Base-by-base conservation (phyloP, 2,888 invertebrate genomes). In the Chaitophorus viminalis region DNA sequence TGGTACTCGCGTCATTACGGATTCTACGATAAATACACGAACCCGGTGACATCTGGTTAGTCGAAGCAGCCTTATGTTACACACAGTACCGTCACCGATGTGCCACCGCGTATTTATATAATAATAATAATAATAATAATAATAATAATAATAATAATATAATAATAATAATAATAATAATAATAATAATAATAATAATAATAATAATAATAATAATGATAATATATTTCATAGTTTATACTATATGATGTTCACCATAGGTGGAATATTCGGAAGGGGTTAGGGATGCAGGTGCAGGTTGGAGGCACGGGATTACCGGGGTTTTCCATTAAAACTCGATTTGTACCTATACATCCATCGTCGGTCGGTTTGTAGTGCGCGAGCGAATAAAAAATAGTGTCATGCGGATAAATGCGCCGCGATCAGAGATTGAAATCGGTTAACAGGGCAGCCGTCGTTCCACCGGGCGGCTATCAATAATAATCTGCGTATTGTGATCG, bases 381-480 rank as follows among this genome's bases (percentile, higher is more conserved):
- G n/a, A 46, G 1, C 60, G 60, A 5, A 33, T 25, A 21, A n/a
- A 33, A 31, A 60, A 60, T 21, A 33, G 54, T 60, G 33, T 60
- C 33, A 33, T 33, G n/a, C n/a, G 39, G 18, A 81, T 46, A 39
- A 54, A 72, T n/a, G 14, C 72, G 36, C 33, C n/a, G 6, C 72
- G n/a, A 74, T n/a, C 54, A 17, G 52, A 54, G 82, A 82, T 72
- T n/a, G 72, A 82, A 82, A 82, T 74, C 33, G 29, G 33, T n/a
- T 72, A 52, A 33, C 52, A 52, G 25, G 33, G 25, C 54, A 72
- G 17, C 72, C 54, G n/a, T n/a, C n/a, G n/a, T n/a, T n/a, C n/a
- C n/a, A n/a, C n/a, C n/a, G n/a, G n/a, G n/a, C n/a, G 72, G 31
- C 33, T 5, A 33, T 74, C 33, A 54, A 82, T 82, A 82, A 72